Evolutionary conservation across 37 sponge, comb jelly and placozoan genomes (phyloP), one percentile per base, ranked within the genome.

Genomic region (Halisarca cf. caerulea): DNA sequence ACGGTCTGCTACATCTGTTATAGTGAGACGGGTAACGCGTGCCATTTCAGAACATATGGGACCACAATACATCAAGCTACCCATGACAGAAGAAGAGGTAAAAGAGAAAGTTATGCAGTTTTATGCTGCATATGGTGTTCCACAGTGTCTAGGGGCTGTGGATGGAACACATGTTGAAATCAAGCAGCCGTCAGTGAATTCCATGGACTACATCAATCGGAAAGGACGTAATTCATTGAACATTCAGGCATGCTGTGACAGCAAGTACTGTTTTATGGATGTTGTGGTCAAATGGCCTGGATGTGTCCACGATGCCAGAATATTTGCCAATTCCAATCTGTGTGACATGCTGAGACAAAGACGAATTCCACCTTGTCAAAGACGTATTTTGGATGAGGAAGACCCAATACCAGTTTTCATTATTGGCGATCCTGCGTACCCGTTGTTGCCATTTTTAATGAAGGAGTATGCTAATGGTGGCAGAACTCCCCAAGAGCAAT

Each of bases 211-310:
- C 28, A 85, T 85, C 41, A 85, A 77, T 43, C n/a, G 86, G 42
- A 85, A 85, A 60, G 75, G 78, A 14, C 34, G 39, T 15, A 35
- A 54, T 41, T 72, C 85, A 32, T 45, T 84, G 9, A 85, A 85
- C 43, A 79, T 85, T 14, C 79, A 85, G 41, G 86, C 86, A 42
- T 45, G 55, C 53, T 80, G 81, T 80, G 59, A 80, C 7, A 58
- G 25, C 28, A 41, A 37, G 45, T 83, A 66, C 30, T 83, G 70
- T 11, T 83, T 83, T 33, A 66, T 83, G 84, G 84, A 83, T 66
- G 83, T 82, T 21, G 83, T 82, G 35, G 83, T 82, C 7, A 66
- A 83, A n/a, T n/a, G n/a, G n/a, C n/a, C n/a, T n/a, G n/a, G n/a
- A n/a, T n/a, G n/a, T n/a, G n/a, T n/a, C n/a, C 68, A 82, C 34